Evolutionary conservation across 2,113 vertebrate species (phyloP).

Genomic region (Istiophorus platypterus): DNA sequence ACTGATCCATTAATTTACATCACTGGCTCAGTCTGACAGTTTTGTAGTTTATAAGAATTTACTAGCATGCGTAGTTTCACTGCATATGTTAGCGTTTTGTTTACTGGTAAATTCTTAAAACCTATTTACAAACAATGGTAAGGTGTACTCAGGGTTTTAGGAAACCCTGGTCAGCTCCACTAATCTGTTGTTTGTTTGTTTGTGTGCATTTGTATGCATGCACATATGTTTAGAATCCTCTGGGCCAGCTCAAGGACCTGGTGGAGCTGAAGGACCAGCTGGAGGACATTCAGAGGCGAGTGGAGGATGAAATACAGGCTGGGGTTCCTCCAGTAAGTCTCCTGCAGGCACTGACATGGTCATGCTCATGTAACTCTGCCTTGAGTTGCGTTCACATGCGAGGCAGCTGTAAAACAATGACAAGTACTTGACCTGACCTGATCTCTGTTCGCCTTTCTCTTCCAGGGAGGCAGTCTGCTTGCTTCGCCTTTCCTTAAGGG

Average conservation of each 20-base stretch:
- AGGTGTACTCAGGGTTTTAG: background rate
- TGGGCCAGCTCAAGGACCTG: constrained; percentile 91
- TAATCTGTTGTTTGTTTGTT: background rate
- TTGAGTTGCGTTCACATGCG: background rate
- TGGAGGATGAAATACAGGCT: constrained; percentile 92
- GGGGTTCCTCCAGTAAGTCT: constrained; percentile 85
- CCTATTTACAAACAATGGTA: no score
- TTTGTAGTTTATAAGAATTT: no score
- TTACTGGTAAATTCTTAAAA: no score
- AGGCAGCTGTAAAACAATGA: background rate
- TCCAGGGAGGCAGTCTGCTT: constrained; percentile 90
- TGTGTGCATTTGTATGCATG: background rate
- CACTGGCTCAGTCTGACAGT: no score
- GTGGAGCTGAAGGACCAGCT: constrained; percentile 92
- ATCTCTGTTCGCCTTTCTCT: constrained; percentile 24
- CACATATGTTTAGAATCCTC: constrained; percentile 83
- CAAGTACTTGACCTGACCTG: background rate
- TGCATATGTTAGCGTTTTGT: no score
- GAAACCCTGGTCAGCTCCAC: background rate
- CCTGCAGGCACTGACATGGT: constrained; percentile 68
- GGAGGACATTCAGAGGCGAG: constrained; percentile 89
- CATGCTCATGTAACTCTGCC: background rate
- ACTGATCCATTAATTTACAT: no score
- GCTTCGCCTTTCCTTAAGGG: constrained; percentile 95
- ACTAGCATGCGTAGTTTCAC: no score